Evolutionary conservation across 2,888 invertebrate genomes (phyloP).

Genomic region (Drosophila mettleri): DNA sequence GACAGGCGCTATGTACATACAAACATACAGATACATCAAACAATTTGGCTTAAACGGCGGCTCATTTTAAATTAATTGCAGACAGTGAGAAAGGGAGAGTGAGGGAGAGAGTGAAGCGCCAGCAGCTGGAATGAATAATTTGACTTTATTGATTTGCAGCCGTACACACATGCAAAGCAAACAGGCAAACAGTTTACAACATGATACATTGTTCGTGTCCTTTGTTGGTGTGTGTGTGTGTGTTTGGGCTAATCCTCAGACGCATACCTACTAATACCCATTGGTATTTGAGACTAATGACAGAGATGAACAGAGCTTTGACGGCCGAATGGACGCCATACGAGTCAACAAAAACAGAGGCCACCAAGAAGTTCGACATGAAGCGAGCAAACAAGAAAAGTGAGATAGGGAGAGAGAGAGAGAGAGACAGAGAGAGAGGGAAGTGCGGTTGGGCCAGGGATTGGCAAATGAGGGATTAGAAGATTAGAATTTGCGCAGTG

Average conservation of each 20-base stretch:
- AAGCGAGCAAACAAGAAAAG: too few species aligned
- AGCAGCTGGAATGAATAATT: constrained; percentile 57
- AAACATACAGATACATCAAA: constrained; percentile 15
- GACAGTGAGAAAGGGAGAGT: too few species aligned
- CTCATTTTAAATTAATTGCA: constrained; percentile 58
- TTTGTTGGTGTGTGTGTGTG: neutral
- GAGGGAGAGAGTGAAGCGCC: constrained; percentile 13
- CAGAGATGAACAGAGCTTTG: constrained; percentile 53
- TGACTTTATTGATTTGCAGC: constrained; percentile 59
- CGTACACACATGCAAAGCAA: constrained; percentile 9
- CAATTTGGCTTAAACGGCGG: constrained; percentile 37
- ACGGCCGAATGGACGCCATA: constrained; percentile 18
- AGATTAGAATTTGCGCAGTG: constrained; percentile 50
- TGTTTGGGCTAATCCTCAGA: constrained; percentile 44
- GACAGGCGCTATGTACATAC: constrained; percentile 18
- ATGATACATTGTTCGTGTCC: constrained; percentile 38
- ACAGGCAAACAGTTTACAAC: constrained; percentile 31
- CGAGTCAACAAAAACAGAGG: constrained; percentile 17
- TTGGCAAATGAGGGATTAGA: constrained; percentile 39
- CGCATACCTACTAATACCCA: constrained; percentile 56
- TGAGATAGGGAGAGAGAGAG: neutral
- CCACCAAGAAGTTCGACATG: neutral
- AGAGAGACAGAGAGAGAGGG: neutral
- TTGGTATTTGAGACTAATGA: constrained; percentile 66
- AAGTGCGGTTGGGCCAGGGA: neutral